phyloP scores from a whole-genome alignment of 2,797 vertebrate genomes.

The Euphonia xanthogaster region DNA sequence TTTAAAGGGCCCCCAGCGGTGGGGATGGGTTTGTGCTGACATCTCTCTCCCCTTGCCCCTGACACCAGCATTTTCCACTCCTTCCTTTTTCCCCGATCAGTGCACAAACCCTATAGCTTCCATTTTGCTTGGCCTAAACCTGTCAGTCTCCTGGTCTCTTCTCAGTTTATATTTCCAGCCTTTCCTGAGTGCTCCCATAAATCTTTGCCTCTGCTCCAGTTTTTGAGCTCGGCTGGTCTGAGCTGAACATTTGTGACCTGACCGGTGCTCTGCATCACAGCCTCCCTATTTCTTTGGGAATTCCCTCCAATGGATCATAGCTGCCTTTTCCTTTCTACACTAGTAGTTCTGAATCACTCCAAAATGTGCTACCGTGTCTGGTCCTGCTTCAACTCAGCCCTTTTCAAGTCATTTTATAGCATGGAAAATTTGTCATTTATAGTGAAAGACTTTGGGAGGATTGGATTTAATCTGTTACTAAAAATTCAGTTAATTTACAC shows the following conservation, averaged over 20 bases:
- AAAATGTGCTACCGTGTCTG: accelerated
- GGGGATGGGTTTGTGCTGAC: neutral
- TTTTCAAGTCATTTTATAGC: neutral
- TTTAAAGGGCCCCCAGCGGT: neutral
- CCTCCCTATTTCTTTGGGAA: neutral
- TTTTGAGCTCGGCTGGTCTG: neutral
- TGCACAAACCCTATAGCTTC: neutral
- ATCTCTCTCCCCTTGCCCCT: neutral
- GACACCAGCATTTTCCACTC: neutral
- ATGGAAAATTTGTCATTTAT: neutral
- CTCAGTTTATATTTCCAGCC: neutral
- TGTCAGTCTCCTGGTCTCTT: neutral
- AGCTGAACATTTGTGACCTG: neutral
- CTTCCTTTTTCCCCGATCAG: neutral
- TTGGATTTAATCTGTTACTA: neutral
- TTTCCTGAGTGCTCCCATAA: neutral
- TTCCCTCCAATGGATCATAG: neutral
- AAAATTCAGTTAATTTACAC: neutral
- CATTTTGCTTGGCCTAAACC: neutral
- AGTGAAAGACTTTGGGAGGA: neutral
- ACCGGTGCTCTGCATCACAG: neutral
- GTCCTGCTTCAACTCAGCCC: neutral
- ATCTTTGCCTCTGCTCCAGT: neutral
- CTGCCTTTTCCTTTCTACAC: neutral
- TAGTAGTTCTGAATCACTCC: neutral